phyloP scores from a whole-genome alignment of 2,113 vertebrate species.

The Uropsilus gracilis region DNA sequence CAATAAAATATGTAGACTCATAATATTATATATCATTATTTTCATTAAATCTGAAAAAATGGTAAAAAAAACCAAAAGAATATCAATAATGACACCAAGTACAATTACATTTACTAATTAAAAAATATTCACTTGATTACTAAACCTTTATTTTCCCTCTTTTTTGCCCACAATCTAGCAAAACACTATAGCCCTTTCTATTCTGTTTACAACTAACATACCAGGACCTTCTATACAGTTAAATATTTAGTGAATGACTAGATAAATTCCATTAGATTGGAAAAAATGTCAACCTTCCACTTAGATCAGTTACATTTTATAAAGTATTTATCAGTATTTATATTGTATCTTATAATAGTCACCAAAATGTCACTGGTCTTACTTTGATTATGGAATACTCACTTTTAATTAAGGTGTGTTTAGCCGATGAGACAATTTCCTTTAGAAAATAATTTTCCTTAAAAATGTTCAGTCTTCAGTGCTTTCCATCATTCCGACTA shows the following conservation, averaged over 20 bases:
- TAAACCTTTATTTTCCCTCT: no score
- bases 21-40: no score
- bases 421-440: background rate
- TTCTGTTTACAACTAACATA: no score
- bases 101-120: no score
- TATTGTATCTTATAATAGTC: background rate
- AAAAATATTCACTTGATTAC: no score
- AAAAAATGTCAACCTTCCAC: background rate
- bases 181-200: no score
- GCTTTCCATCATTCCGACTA: background rate
- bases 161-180: no score
- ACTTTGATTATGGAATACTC: background rate
- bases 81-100: background rate
- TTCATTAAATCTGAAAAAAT: background rate
- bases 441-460: background rate
- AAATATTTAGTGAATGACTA: no score
- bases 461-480: background rate
- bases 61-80: background rate
- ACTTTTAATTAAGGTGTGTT: background rate
- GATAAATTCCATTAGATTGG: background rate
- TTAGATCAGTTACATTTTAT: background rate
- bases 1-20: background rate
- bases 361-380: background rate
- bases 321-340: no score
- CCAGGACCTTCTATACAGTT: no score